Percentiles rank a stretch among this genome's conserved stretches.
Evolutionary conservation across 2,113 vertebrate species (phyloP).

Genomic region (Oophaga pumilio): DNA sequence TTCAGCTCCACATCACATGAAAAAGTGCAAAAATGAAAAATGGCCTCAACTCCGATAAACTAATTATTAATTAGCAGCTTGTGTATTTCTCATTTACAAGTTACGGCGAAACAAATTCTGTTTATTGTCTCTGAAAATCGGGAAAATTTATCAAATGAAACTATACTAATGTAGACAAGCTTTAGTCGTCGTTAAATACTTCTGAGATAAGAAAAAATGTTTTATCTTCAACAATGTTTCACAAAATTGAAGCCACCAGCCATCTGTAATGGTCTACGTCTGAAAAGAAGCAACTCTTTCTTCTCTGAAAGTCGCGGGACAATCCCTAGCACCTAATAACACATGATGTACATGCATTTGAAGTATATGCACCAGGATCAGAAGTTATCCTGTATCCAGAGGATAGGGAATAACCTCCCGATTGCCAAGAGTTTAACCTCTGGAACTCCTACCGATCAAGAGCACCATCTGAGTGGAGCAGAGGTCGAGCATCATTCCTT

Average conservation of each 20-base stretch:
- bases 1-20: too few relatives aligned
- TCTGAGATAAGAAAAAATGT: neutral
- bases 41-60: too few relatives aligned
- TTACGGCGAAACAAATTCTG: too few relatives aligned
- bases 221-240: neutral
- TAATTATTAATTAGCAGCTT: neutral
- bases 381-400: too few relatives aligned
- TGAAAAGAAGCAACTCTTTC: neutral
- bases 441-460: too few relatives aligned
- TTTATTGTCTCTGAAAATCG: neutral
- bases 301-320: neutral
- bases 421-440: too few relatives aligned
- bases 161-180: neutral
- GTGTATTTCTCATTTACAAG: neutral
- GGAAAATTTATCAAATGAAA: neutral
- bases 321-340: neutral
- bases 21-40: too few relatives aligned
- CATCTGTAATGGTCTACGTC: neutral
- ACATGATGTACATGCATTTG: too few relatives aligned
- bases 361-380: too few relatives aligned
- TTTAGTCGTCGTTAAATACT: neutral
- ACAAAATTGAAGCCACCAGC: neutral
- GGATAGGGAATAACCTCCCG: too few relatives aligned
- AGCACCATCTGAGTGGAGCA: too few relatives aligned
- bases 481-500: too few relatives aligned